Conservation (phyloP, 2,797 vertebrate genomes). For the Chiroxiphia lanceolata region DNA sequence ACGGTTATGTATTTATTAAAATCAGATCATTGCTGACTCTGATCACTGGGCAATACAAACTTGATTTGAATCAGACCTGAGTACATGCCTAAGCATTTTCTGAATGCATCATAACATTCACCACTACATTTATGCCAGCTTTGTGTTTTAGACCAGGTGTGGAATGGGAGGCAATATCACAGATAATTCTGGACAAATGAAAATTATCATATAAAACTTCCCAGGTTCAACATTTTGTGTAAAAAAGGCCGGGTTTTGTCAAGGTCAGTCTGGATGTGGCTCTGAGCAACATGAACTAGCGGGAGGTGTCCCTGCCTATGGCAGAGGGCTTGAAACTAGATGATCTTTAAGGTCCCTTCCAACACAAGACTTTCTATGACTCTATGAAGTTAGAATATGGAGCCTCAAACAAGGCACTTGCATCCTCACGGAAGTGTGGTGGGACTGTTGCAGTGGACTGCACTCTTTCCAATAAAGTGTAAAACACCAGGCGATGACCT, state of each 20-base stretch:
- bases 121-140: neutral
- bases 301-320: neutral
- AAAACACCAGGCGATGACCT: neutral
- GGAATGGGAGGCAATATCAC: neutral
- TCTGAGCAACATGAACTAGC: neutral
- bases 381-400: neutral
- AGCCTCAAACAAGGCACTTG: neutral
- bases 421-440: neutral
- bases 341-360: neutral
- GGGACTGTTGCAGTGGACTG: neutral
- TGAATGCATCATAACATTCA: neutral
- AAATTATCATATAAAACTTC: neutral
- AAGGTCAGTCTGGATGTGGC: neutral
- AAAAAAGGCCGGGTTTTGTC: neutral
- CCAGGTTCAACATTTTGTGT: neutral
- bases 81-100: neutral
- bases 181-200: neutral
- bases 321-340: neutral
- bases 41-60: neutral
- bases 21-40: neutral
- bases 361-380: neutral
- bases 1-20: neutral
- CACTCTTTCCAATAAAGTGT: neutral
- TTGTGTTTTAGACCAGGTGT: neutral
- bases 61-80: neutral